Base-by-base conservation (phyloP, 2,113 vertebrate species). In the Nibea albiflora region DNA sequence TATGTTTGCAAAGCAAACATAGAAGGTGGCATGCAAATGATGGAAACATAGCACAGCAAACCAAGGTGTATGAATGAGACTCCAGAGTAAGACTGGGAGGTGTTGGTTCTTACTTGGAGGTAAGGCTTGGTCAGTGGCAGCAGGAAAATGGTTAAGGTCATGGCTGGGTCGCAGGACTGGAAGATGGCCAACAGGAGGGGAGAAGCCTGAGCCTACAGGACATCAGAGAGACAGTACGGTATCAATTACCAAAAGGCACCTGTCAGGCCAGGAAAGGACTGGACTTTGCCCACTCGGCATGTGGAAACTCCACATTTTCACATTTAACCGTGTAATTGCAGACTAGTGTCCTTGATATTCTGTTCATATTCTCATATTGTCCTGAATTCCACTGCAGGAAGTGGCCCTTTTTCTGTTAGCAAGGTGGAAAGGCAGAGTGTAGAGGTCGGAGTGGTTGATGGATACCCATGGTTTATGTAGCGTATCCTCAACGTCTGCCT, bases 101-200 rank as follows among this genome's bases (percentile, higher is more conserved):
- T 67, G 67, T 11, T 62, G 75, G 74, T 76, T 88, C 98, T 99
- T 99, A 99, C 98, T 99, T 98, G 97, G 96, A 91, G 98, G 98
- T 94, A 99, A 97, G 94, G 96, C 96, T 92, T 97, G 97, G 94
- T 99, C 97, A 90, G 83, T 90, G 83, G 85, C 97, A 94, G 96
- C 96, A 95, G 97, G 96, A 94, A 97, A 97, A 95, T 98, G 97
- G 93, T 98, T 96, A 85, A 97, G 96, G 87, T 98, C 97, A 94
- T 90, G 88, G 92, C 93, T 89, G 87, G 97, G 94, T 95, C 95
- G 96, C 96, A 98, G 94, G 91, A 97, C 96, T 95, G 97, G 97
- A 95, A 96, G 95, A 87, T 96, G 96, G 93, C 93, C 97, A 93
- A 98, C 95, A 94, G 97, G 95, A 95, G 95, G 97, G 87, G 82